Evolutionary conservation across 2,797 vertebrate genomes (phyloP).

Genomic region (Onychomys torridus): DNA sequence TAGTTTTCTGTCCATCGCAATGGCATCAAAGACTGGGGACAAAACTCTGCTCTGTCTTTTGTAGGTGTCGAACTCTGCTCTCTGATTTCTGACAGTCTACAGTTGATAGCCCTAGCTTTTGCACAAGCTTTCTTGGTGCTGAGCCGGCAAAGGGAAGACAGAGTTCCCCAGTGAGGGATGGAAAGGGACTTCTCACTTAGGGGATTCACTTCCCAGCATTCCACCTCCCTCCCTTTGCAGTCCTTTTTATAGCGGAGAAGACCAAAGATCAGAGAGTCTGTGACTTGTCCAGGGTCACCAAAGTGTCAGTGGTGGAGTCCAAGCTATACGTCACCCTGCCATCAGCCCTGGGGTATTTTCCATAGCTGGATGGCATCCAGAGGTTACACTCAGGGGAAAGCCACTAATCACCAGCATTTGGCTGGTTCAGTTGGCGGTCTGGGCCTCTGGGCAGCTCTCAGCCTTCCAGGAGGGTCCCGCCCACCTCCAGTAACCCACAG

Average conservation of each 20-base stretch:
- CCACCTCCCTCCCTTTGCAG: too few relatives aligned
- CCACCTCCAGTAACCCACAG: background rate
- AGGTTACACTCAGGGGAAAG: slow-evolving; percentile 47
- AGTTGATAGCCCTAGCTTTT: background rate
- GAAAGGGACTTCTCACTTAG: background rate
- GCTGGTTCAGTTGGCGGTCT: background rate
- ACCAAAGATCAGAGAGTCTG: slow-evolving; percentile 22
- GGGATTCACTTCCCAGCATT: background rate
- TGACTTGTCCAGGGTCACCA: slow-evolving; percentile 65
- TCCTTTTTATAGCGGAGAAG: slow-evolving; percentile 63
- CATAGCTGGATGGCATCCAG: background rate
- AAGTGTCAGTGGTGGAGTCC: slow-evolving; percentile 59
- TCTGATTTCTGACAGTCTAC: background rate
- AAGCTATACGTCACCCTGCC: slow-evolving; percentile 65
- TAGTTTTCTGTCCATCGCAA: background rate
- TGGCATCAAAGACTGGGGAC: background rate
- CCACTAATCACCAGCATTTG: slow-evolving; percentile 32
- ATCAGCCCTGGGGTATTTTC: slow-evolving; percentile 2
- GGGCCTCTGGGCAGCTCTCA: slow-evolving; percentile 50
- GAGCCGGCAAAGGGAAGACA: background rate
- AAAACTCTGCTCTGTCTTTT: background rate
- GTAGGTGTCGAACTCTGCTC: background rate
- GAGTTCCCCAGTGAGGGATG: background rate
- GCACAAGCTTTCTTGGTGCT: background rate
- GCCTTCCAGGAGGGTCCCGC: slow-evolving; percentile 15